Base-by-base conservation (phyloP, 2,888 invertebrate genomes). In the Acronicta psi region DNA sequence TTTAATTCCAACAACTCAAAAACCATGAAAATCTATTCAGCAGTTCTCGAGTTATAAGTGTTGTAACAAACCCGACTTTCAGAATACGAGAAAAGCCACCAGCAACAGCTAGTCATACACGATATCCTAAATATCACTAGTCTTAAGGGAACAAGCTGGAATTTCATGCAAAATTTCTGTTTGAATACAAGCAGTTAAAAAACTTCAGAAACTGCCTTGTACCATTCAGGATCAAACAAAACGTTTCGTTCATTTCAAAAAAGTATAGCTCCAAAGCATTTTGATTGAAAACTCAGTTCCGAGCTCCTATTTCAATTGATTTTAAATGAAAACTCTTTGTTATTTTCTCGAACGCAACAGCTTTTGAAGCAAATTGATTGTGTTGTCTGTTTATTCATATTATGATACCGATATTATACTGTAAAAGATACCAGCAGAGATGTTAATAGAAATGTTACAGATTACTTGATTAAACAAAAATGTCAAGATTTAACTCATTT, bases 221-320 rank as follows among this genome's bases (percentile, higher is more conserved):
- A 38, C 17, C 38, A 31, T 43, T 20, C n/a, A 5, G 2, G 2
- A 14, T 10, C 13, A 59, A 64, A 65, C 50, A 53, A 59, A 59
- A 59, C 31, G 41, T 20, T n/a, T 17, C 8, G 40, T 29, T 18
- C 16, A n/a, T 46, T 45, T 2, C 10, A 34, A 41, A 59, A 68
- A 56, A 25, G 29, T 42, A 46, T 54, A 55, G 25, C 10, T 23
- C 23, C 14, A 23, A 52, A 71, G 41, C 41, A 55, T 59, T 75
- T 73, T 73, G 73, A 75, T 72, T 73, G 73, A 72, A 73, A 75
- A 62, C 61, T 61, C 63, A 53, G 59, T 68, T 68, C 17, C 43
- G 44, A 54, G 45, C 64, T 65, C 44, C 63, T 23, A 46, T 50
- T 43, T 44, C 58, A 60, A 69, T 75, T 72, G 65, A 62, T 75